These are phyloP conservation scores for Caenorhabditis briggsae DNA, from an alignment of 1,140 invertebrate species.

Conservation along the genomic window DNA sequence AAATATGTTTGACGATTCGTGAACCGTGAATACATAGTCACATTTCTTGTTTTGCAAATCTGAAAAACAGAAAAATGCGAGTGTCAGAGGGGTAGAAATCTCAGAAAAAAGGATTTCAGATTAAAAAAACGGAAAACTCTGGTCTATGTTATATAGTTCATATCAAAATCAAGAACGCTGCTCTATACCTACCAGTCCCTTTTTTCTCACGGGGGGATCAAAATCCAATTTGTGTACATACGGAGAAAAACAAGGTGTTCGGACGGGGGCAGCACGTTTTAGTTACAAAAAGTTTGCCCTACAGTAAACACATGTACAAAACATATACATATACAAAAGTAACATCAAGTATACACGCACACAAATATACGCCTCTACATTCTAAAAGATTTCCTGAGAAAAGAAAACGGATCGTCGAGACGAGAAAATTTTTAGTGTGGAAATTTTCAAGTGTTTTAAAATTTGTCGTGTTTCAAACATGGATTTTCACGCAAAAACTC, in stretches of 20 bases:
- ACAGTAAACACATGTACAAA: conserved; percentile 45
- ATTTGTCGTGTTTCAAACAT: conserved; percentile 56
- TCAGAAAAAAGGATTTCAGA: no score
- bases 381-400: conserved; percentile 32
- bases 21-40: no score
- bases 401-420: background rate
- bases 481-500: conserved; percentile 44
- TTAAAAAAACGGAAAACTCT: no score
- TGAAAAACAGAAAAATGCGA: no score
- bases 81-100: no score
- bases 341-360: background rate
- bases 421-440: conserved; percentile 7
- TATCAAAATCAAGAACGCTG: no score
- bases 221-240: conserved; percentile 27
- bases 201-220: background rate
- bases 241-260: background rate
- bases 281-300: background rate
- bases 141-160: no score
- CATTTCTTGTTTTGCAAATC: no score
- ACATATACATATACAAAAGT: background rate
- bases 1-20: no score
- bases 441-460: conserved; percentile 48
- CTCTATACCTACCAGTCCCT: no score
- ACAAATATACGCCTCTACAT: background rate
- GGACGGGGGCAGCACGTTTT: background rate